phyloP scores from a whole-genome alignment of 2,113 vertebrate genomes.

The Saguinus imperator region DNA sequence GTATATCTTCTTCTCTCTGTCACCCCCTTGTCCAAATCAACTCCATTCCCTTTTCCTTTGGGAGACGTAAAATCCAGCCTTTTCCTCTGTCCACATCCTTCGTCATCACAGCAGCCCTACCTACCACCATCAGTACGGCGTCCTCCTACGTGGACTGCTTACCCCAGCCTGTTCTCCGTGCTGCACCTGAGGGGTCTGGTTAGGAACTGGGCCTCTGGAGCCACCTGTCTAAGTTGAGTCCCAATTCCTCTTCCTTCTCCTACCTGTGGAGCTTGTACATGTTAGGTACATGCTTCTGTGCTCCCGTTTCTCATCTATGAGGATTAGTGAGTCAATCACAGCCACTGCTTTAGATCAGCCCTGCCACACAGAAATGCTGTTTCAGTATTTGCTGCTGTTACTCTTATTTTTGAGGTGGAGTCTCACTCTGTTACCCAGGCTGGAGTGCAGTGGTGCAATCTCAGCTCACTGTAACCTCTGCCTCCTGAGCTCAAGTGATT shows the following conservation, averaged over 20 bases:
- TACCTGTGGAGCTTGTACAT: not conserved
- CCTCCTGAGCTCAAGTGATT: no score
- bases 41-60: not conserved
- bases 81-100: not conserved
- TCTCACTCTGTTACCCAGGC: no score
- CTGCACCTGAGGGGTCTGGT: not conserved
- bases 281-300: not conserved
- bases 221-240: not conserved
- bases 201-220: not conserved
- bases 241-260: not conserved
- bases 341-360: not conserved
- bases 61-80: not conserved
- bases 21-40: not conserved
- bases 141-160: not conserved
- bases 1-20: accelerated
- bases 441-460: no score
- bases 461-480: no score
- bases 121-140: not conserved
- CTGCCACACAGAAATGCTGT: not conserved
- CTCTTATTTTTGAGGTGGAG: not conserved
- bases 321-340: not conserved
- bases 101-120: not conserved
- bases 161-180: not conserved
- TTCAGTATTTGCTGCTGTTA: not conserved
- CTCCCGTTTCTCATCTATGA: not conserved